phyloP scores from a whole-genome alignment of 64 coral and sea anemone genomes.

The Porites australiensis region DNA sequence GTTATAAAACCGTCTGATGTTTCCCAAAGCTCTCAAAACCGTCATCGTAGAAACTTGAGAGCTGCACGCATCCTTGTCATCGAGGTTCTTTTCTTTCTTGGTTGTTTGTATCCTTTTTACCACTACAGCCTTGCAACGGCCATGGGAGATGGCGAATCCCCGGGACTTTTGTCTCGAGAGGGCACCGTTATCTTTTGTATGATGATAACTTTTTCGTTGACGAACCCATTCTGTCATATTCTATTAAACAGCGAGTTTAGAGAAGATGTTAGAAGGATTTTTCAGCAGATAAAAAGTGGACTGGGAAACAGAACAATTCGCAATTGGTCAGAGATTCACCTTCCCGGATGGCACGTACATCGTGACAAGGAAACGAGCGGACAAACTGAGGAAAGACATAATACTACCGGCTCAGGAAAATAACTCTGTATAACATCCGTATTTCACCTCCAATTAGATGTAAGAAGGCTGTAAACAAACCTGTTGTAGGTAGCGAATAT shows the following conservation, averaged over 20 bases:
- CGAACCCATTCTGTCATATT: conserved; percentile 65
- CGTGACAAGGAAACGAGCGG: background rate
- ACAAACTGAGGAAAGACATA: background rate
- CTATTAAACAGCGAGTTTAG: conserved; percentile 50
- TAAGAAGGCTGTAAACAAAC: no score
- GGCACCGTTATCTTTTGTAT: background rate
- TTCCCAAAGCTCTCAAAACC: conserved; percentile 33
- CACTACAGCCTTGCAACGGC: background rate
- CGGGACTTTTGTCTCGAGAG: background rate
- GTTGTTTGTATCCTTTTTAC: conserved; percentile 31
- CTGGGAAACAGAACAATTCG: background rate
- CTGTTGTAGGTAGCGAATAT: no score
- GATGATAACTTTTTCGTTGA: conserved; percentile 34
- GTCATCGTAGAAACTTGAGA: conserved; percentile 28
- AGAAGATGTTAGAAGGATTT: conserved; percentile 13
- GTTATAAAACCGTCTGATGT: conserved; percentile 7
- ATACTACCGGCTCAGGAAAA: background rate
- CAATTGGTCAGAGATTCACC: background rate
- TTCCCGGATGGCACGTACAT: background rate
- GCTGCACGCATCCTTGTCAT: conserved; percentile 62
- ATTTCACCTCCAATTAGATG: no score
- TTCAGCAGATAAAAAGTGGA: background rate
- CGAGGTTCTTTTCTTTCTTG: conserved; percentile 7
- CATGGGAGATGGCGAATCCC: no score
- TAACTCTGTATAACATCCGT: background rate